phyloP scores from a whole-genome alignment of 2,888 invertebrate genomes.

The Spodoptera picta region DNA sequence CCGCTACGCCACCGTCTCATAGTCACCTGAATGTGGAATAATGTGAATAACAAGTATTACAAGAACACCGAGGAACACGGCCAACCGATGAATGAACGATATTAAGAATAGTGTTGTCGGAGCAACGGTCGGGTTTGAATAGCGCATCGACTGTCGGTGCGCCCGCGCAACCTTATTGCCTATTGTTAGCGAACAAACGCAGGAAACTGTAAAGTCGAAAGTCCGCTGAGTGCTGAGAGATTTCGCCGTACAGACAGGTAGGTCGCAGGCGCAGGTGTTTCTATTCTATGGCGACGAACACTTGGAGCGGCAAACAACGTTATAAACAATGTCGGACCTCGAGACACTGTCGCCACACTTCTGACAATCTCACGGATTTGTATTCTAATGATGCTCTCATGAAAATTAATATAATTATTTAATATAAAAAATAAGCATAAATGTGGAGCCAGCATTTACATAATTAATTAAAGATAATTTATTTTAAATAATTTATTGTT shows the following conservation, averaged over 20 bases:
- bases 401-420: too few species aligned
- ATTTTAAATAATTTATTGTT: too few species aligned
- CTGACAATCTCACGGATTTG: neutral
- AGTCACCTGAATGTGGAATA: slow-evolving; percentile 39
- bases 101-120: slow-evolving; percentile 69
- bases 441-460: too few species aligned
- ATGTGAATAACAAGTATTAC: slow-evolving; percentile 18
- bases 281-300: slow-evolving; percentile 62
- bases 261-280: slow-evolving; percentile 86
- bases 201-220: slow-evolving; percentile 87
- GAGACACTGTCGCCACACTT: slow-evolving; percentile 16
- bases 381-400: too few species aligned
- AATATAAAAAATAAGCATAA: too few species aligned
- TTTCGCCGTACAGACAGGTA: slow-evolving; percentile 84
- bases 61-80: slow-evolving; percentile 45
- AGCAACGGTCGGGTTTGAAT: slow-evolving; percentile 75
- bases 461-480: too few species aligned
- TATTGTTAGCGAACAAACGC: slow-evolving; percentile 86
- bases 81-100: slow-evolving; percentile 69
- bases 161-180: slow-evolving; percentile 78
- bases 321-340: slow-evolving; percentile 71
- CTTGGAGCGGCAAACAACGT: slow-evolving; percentile 71
- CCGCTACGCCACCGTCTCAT: slow-evolving; percentile 44
- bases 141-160: slow-evolving; percentile 77
- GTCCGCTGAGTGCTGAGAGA: slow-evolving; percentile 80